Evolutionary conservation across 2,888 invertebrate genomes (phyloP).

Genomic region (Drosophila mettleri): DNA sequence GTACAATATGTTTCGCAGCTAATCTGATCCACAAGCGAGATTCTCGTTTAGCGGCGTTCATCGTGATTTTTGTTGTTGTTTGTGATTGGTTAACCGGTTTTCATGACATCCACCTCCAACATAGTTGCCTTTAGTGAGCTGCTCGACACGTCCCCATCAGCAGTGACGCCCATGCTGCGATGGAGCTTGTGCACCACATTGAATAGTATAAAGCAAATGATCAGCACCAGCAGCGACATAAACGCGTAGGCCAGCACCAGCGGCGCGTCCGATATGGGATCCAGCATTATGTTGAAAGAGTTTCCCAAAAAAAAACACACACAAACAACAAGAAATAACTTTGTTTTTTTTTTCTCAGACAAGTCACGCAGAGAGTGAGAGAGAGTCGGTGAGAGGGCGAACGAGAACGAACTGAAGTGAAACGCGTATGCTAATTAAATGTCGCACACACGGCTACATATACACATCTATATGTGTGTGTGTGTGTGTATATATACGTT

Average conservation of each 20-base stretch:
- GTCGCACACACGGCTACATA: slow-evolving; percentile 24
- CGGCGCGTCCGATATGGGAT: slow-evolving; percentile 82
- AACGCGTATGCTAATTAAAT: slow-evolving; percentile 69
- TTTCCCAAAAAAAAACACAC: slow-evolving; percentile 5
- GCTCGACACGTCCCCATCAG: slow-evolving; percentile 19
- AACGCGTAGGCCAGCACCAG: slow-evolving; percentile 83
- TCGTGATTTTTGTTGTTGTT: slow-evolving; percentile 1
- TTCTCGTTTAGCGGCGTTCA: slow-evolving; percentile 13
- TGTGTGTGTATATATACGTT: slow-evolving; percentile 6
- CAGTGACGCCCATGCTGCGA: slow-evolving; percentile 36
- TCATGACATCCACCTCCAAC: slow-evolving; percentile 64
- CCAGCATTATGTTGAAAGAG: slow-evolving; percentile 67
- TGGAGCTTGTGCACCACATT: slow-evolving; percentile 83
- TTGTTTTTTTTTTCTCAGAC: background rate
- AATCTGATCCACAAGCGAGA: slow-evolving; percentile 20
- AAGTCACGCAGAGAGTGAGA: background rate
- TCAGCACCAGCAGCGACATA: slow-evolving; percentile 81
- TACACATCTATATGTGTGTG: too few species aligned
- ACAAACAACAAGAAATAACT: background rate
- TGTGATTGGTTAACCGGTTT: slow-evolving; percentile 64
- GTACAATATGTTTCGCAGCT: slow-evolving; percentile 39
- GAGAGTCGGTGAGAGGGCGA: background rate
- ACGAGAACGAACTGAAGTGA: slow-evolving; percentile 21
- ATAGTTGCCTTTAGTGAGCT: slow-evolving; percentile 57
- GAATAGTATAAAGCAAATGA: slow-evolving; percentile 83